Percentiles rank a stretch among this genome's conserved stretches.
Conservation (phyloP, 1,140 invertebrate species). For the Pseudachorutes palmiensis region DNA sequence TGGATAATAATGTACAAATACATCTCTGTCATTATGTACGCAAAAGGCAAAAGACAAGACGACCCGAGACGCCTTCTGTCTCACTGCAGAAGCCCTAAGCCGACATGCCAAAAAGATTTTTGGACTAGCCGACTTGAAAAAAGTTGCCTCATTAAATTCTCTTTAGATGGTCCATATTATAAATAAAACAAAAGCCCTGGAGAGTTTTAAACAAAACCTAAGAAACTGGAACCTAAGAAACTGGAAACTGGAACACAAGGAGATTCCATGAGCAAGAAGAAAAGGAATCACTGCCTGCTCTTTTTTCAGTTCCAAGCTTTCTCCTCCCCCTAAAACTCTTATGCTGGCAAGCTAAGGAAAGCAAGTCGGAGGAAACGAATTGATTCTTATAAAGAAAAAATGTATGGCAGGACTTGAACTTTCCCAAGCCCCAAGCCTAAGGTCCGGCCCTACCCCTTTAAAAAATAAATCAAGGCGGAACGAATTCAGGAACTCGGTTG, state of each 20-base stretch:
- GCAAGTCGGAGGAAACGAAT: background rate
- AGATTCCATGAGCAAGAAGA: background rate
- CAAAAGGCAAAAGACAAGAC: too few species aligned
- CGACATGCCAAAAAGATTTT: background rate
- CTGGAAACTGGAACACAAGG: too few species aligned
- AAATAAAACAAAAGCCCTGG: background rate
- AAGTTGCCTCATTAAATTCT: conserved; percentile 11
- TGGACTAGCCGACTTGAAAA: background rate
- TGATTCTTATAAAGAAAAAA: background rate
- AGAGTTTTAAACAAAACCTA: background rate
- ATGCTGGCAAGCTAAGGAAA: background rate
- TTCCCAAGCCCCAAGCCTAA: too few species aligned
- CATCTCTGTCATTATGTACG: background rate
- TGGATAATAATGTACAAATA: conserved; percentile 6
- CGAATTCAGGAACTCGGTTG: too few species aligned
- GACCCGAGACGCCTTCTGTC: background rate
- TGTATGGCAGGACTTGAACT: too few species aligned
- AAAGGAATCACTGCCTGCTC: background rate
- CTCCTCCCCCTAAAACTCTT: background rate
- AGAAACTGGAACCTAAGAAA: too few species aligned
- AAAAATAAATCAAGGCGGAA: too few species aligned
- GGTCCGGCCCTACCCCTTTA: too few species aligned
- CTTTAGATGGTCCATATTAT: conserved; percentile 1
- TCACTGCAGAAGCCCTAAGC: background rate
- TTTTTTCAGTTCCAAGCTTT: background rate